Conservation (phyloP, 2,888 invertebrate genomes). For the Dolomedes plantarius region DNA sequence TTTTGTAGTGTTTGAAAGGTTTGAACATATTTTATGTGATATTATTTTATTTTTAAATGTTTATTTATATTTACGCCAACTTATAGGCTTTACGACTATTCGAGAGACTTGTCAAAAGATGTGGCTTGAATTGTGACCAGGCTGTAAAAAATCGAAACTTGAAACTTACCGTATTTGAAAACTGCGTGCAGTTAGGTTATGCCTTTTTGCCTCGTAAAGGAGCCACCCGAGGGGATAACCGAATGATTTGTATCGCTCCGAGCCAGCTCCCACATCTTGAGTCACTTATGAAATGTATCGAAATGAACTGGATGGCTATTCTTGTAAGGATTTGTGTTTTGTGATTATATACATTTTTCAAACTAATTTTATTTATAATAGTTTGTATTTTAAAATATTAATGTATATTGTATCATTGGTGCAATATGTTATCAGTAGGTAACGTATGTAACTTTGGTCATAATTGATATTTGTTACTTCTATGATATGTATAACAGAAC, state of each 20-base stretch:
- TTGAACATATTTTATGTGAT: no score
- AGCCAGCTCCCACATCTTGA: conserved; percentile 81
- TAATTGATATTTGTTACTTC: no score
- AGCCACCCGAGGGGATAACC: not conserved
- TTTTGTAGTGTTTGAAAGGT: no score
- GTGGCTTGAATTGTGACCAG: not conserved
- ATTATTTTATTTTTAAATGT: no score
- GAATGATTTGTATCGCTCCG: conserved; percentile 75
- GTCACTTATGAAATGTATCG: conserved; percentile 88
- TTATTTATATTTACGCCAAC: no score
- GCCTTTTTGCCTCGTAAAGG: conserved; percentile 74
- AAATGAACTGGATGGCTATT: conserved; percentile 94
- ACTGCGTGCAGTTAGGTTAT: conserved; percentile 76
- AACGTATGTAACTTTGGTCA: no score
- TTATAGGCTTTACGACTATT: conserved; percentile 75
- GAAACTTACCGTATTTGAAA: conserved; percentile 73
- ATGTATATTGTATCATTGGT: no score
- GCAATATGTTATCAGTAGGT: no score
- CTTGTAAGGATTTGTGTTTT: conserved; percentile 80
- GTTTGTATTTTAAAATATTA: no score
- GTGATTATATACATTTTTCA: no score
- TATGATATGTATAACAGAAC: no score
- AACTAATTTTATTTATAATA: no score
- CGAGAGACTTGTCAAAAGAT: conserved; percentile 77
- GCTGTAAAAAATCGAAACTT: conserved; percentile 6